Conservation (phyloP, 2,113 vertebrate species). For the Meleagris gallopavo region DNA sequence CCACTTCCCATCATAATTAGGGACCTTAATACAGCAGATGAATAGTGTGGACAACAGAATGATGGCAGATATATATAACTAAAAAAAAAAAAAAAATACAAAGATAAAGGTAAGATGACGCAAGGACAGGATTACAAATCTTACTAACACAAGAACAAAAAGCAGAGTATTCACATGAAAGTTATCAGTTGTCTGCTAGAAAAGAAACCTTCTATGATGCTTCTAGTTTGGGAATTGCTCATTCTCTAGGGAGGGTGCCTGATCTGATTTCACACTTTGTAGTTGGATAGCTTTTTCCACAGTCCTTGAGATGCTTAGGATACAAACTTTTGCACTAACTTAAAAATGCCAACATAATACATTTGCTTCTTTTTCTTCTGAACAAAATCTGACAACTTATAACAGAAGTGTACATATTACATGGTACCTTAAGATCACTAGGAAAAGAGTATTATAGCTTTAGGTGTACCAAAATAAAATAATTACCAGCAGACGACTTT, state of each 20-base stretch:
- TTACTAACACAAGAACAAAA: neutral
- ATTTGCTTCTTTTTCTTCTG: neutral
- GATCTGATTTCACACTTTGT: neutral
- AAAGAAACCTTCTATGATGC: neutral
- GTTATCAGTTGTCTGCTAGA: rapidly evolving
- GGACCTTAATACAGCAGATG: neutral
- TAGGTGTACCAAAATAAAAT: neutral
- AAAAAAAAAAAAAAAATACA: neutral
- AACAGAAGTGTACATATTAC: neutral
- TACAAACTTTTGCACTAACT: neutral
- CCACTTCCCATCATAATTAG: neutral
- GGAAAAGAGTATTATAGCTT: neutral
- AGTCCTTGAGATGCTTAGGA: rapidly evolving
- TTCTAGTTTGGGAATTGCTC: neutral
- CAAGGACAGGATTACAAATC: neutral
- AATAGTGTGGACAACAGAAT: neutral
- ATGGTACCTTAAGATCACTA: rapidly evolving
- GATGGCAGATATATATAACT: neutral
- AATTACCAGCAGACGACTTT: slow-evolving; percentile 39
- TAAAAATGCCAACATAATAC: neutral
- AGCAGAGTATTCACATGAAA: neutral
- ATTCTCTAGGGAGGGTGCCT: rapidly evolving
- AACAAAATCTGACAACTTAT: neutral
- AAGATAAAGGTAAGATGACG: neutral
- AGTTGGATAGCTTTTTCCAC: neutral